Evolutionary conservation across 2,888 invertebrate species (phyloP), one percentile per base, ranked within the genome.

Genomic region (Drosophila phalerata): DNA sequence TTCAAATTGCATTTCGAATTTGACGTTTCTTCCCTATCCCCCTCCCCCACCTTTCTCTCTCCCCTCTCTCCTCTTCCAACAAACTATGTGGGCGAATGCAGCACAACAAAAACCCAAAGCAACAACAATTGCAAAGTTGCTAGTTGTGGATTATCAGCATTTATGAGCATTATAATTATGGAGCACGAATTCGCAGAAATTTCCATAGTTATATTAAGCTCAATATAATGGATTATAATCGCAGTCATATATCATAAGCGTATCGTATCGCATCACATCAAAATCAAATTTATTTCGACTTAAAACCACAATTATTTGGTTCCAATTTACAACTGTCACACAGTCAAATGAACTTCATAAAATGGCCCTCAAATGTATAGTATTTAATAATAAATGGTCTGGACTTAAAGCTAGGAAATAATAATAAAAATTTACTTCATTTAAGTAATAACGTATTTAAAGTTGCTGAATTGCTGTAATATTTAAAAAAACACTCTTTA

Each of bases 1-100:
- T 42, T 64, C 40, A 51, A 42, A 69, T 68, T 61, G 53, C 69
- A 60, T 52, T 60, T 73, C 48, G 2, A 57, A 49, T 61, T 47
- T 48, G 66, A 55, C 57, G 49, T 8, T 28, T 6, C 28, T 6
- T 28, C 58, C 15, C 28, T 32, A 34, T 19, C 19, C 63, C n/a
- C n/a, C 38, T 6, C 40, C 9, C 28, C 17, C n/a, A n/a, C 22
- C 6, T 5, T 15, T 3, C 32, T 28, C 3, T 2, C 19, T 6
- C 8, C 15, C 5, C 8, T 6, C 3, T 1, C 10, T 6, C 19
- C 4, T 10, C 10, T 1, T 1, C 28, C 8, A 9, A 10, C 6
- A 10, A 30, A 10, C 8, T 30, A 8, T 30, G 9, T 28, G 11
- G 15, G 15, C n/a, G 32, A 15, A 32, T 22, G 43, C 43, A 43